Evolutionary conservation across 2,888 invertebrate species (phyloP).

Genomic region (Lymantria monacha): DNA sequence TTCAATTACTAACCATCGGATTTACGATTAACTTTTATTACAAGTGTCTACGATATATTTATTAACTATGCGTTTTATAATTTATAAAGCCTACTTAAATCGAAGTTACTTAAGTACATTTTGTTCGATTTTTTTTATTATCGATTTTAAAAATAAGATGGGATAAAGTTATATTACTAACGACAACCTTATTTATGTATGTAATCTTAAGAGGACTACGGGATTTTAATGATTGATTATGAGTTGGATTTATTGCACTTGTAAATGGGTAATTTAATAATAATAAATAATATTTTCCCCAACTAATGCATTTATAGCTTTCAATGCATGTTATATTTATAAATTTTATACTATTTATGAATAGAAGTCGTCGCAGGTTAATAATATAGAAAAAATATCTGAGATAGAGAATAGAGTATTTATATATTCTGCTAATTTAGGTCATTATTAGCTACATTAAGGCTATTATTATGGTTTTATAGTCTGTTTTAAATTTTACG

Average conservation of each 20-base stretch:
- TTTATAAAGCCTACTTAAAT: conserved; percentile 81
- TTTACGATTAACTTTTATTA: conserved; percentile 67
- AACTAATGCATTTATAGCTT: conserved; percentile 19
- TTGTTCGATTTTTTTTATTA: conserved; percentile 73
- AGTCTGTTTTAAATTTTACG: conserved; percentile 5
- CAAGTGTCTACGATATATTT: conserved; percentile 70
- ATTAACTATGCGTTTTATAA: conserved; percentile 75
- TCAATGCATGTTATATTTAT: conserved; percentile 12
- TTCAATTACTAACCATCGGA: conserved; percentile 70
- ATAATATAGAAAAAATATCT: conserved; percentile 3
- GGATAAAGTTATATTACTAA: conserved; percentile 68
- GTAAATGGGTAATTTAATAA: conserved; percentile 39
- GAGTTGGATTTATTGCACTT: conserved; percentile 53
- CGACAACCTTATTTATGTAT: conserved; percentile 71
- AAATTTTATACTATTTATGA: conserved; percentile 11
- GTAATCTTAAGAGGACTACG: conserved; percentile 56
- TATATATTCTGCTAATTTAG: background rate
- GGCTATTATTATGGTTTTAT: conserved; percentile 3
- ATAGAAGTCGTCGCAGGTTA: conserved; percentile 19
- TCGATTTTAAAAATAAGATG: conserved; percentile 66
- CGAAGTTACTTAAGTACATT: conserved; percentile 81
- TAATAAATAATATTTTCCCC: conserved; percentile 20
- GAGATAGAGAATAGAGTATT: too few relatives aligned
- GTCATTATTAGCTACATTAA: conserved; percentile 3
- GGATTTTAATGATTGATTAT: conserved; percentile 43